Evolutionary conservation across 1,140 invertebrate species (phyloP).

Genomic region (Penaeus chinensis): DNA sequence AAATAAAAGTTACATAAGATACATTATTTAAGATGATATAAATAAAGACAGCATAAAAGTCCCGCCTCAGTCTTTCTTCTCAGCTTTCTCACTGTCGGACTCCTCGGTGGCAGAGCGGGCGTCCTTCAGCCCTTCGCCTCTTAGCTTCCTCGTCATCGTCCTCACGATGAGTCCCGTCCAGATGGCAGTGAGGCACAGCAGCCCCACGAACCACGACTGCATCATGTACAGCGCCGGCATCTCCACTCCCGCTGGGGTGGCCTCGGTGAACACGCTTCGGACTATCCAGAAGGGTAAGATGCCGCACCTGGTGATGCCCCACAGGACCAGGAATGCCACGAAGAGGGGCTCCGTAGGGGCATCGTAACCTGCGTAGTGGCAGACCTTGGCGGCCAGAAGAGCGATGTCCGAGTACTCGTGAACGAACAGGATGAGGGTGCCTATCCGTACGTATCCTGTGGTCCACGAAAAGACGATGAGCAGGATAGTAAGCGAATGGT

Average conservation of each 20-base stretch:
- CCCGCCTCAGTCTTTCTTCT: not conserved
- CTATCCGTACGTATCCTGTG: constrained; percentile 91
- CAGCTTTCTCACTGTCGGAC: not conserved
- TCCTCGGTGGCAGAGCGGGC: constrained; percentile 10
- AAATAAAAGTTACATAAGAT: too few relatives aligned
- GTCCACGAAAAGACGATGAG: constrained; percentile 86
- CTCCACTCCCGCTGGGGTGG: constrained; percentile 70
- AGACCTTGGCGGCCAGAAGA: constrained; percentile 81
- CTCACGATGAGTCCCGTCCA: constrained; percentile 2
- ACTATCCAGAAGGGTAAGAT: constrained; percentile 89
- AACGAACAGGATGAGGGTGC: constrained; percentile 88
- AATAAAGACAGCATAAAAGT: not conserved
- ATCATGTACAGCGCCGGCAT: not conserved
- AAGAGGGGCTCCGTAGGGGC: constrained; percentile 87
- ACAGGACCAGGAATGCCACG: constrained; percentile 85
- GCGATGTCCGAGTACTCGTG: constrained; percentile 93
- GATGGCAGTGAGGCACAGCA: not conserved
- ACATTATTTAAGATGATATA: not conserved
- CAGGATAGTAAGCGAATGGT: constrained; percentile 48
- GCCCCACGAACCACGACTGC: not conserved
- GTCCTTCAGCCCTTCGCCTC: not conserved
- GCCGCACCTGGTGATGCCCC: constrained; percentile 86
- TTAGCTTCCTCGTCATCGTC: not conserved
- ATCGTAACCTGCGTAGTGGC: constrained; percentile 91
- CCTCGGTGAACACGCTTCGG: constrained; percentile 84